phyloP scores from a whole-genome alignment of 2,113 vertebrate genomes.

The Peromyscus californicus region DNA sequence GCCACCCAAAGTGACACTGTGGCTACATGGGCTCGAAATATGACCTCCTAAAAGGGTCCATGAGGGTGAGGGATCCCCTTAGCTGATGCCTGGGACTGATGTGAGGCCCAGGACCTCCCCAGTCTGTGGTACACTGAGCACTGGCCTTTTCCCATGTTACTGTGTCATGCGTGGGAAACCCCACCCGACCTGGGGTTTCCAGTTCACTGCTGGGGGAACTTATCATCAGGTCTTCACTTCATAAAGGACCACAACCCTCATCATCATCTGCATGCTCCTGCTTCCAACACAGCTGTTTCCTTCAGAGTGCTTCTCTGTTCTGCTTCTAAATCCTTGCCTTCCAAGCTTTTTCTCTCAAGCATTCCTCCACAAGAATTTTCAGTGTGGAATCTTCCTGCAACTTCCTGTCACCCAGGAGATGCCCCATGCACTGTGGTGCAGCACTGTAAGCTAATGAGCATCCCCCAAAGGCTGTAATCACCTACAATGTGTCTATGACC shows the following conservation, averaged over 20 bases:
- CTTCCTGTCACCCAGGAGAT: background rate
- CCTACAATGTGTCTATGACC: background rate
- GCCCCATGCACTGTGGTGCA: background rate
- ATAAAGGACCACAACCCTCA: background rate
- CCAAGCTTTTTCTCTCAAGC: background rate
- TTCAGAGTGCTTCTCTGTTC: background rate
- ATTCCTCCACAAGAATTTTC: background rate
- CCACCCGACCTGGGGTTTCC: background rate
- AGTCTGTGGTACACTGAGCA: background rate
- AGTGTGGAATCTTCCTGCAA: constrained; percentile 1
- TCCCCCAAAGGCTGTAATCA: background rate
- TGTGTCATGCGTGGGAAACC: background rate
- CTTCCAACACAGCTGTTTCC: background rate
- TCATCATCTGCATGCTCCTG: background rate
- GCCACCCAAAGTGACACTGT: background rate
- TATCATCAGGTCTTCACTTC: background rate
- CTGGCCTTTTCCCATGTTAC: background rate
- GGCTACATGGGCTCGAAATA: background rate
- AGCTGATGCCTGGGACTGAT: background rate
- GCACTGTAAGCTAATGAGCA: background rate
- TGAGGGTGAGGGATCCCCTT: background rate
- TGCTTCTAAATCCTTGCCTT: constrained; percentile 16
- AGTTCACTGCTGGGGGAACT: background rate
- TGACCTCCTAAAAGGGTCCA: background rate
- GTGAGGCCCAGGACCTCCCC: background rate